Conservation (phyloP, 2,113 vertebrate genomes). For the Rhagologus leucostigma region DNA sequence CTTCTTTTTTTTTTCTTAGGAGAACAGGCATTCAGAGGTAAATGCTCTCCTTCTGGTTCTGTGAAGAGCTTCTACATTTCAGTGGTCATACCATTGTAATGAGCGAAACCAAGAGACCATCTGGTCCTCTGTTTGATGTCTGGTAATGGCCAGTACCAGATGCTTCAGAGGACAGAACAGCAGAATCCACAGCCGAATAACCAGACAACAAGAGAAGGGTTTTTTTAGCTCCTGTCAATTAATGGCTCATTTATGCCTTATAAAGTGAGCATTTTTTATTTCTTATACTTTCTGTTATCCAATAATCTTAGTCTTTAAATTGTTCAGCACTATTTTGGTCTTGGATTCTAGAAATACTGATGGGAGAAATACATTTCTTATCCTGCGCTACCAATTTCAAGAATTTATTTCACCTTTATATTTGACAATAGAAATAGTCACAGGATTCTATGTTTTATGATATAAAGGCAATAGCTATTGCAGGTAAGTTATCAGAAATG, state of each 20-base stretch:
- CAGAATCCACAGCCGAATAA: constrained; percentile 1
- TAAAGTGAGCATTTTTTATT: neutral
- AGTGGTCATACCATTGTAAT: constrained; percentile 42
- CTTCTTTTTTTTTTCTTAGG: neutral
- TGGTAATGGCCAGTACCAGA: constrained; percentile 58
- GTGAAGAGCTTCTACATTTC: constrained; percentile 57
- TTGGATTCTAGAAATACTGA: neutral
- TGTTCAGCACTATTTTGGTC: neutral
- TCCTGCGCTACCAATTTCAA: neutral
- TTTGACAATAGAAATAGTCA: neutral
- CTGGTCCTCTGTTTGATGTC: constrained; percentile 57
- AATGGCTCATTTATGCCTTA: neutral
- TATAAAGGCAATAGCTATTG: neutral
- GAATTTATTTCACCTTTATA: neutral
- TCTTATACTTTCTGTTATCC: neutral
- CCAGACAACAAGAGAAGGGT: neutral
- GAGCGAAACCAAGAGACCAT: constrained; percentile 55
- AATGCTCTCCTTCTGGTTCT: constrained; percentile 55
- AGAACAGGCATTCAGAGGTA: constrained; percentile 38
- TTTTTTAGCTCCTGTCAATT: constrained; percentile 20
- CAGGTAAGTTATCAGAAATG: neutral
- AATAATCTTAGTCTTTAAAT: neutral
- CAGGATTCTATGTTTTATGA: neutral
- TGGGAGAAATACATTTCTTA: neutral
- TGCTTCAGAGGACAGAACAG: constrained; percentile 12